A percentile compares a stretch with the other conserved stretches of the same genome.
These are phyloP conservation scores for Lycocerus yunnanus DNA, from an alignment of 2,888 invertebrate species.

Conservation along the genomic window DNA sequence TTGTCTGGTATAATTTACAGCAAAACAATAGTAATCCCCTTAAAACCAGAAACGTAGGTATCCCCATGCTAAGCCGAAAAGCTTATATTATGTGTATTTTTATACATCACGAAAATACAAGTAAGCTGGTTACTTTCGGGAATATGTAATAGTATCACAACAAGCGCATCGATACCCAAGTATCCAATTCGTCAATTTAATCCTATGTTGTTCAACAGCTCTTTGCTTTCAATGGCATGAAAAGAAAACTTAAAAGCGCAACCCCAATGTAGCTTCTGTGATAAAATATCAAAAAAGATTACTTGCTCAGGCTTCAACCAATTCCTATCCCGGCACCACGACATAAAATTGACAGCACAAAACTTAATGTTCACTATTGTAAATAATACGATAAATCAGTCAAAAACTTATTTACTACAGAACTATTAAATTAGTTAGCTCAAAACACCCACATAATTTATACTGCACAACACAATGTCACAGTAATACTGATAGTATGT, in stretches of 20 bases:
- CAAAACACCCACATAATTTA: background rate
- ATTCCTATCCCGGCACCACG: conserved; percentile 28
- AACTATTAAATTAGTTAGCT: background rate
- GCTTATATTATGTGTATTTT: background rate
- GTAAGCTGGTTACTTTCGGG: conserved; percentile 3
- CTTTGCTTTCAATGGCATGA: conserved; percentile 30
- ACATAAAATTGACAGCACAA: conserved; percentile 36
- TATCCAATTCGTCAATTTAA: conserved; percentile 38
- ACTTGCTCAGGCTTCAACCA: conserved; percentile 29
- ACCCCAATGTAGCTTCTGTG: conserved; percentile 35
- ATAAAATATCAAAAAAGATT: conserved; percentile 38
- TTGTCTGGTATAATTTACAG: background rate
- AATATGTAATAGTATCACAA: conserved; percentile 13
- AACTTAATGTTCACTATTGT: conserved; percentile 25
- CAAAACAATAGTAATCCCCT: background rate
- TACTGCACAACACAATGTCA: background rate
- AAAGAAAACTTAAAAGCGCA: conserved; percentile 38
- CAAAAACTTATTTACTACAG: conserved; percentile 3
- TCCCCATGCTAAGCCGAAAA: background rate
- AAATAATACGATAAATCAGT: conserved; percentile 22
- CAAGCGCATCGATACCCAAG: conserved; percentile 29
- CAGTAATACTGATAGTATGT: background rate
- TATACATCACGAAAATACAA: background rate
- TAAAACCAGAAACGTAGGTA: background rate
- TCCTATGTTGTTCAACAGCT: conserved; percentile 29